Percentiles rank a stretch among this genome's conserved stretches.
Evolutionary conservation across 2,888 invertebrate genomes (phyloP).

Genomic region (Adelphocoris suturalis): DNA sequence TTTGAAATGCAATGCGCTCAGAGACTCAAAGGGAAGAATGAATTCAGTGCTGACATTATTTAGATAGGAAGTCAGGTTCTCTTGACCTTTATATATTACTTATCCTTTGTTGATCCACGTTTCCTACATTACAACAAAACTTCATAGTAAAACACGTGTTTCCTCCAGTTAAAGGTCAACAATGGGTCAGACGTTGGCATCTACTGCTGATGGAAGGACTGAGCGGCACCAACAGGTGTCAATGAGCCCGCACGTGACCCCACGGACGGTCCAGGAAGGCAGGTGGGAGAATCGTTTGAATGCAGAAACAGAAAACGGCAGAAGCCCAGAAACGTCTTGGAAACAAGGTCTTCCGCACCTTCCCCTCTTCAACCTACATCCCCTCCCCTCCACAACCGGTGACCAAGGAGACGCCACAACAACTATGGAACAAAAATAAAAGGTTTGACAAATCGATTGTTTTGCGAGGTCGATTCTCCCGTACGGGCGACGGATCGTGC

Average conservation of each 20-base stretch:
- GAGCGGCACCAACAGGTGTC: not conserved
- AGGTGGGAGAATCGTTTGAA: not conserved
- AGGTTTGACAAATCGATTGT: conserved; percentile 47
- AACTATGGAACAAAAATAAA: conserved; percentile 30
- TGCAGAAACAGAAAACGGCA: conserved; percentile 16
- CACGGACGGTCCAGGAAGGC: conserved; percentile 36
- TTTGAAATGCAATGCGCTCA: too few relatives aligned
- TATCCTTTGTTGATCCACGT: too few relatives aligned
- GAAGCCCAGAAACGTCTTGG: not conserved
- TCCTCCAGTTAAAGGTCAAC: not conserved
- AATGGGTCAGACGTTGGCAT: not conserved
- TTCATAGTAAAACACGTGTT: not conserved
- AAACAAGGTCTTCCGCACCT: conserved; percentile 36
- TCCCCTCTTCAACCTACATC: conserved; percentile 3
- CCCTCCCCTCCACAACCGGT: not conserved
- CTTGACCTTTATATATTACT: too few relatives aligned
- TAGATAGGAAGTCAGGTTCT: not conserved
- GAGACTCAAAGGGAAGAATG: too few relatives aligned
- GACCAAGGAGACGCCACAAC: conserved; percentile 55
- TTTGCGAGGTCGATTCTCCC: conserved; percentile 30
- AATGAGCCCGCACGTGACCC: conserved; percentile 9
- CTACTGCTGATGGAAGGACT: not conserved
- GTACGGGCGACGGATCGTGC: not conserved
- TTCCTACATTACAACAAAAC: too few relatives aligned
- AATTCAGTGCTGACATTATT: too few relatives aligned